Conservation (phyloP, 2,113 vertebrate genomes). For the Crotalus helleri region DNA sequence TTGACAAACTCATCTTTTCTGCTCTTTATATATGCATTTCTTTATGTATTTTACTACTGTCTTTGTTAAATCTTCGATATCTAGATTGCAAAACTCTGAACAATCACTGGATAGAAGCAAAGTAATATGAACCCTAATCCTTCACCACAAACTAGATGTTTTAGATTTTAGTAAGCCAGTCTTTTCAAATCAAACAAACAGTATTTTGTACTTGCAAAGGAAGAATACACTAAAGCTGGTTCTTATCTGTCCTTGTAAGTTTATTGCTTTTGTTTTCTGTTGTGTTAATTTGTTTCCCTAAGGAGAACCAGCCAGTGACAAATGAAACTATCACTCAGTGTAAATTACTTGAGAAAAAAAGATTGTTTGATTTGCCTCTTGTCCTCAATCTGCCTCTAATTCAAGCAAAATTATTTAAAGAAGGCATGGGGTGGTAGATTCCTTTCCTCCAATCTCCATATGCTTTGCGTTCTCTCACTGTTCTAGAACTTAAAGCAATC, state of each 20-base stretch:
- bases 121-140: too few species aligned
- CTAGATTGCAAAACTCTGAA: too few species aligned
- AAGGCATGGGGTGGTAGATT: constrained; percentile 26
- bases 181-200: neutral
- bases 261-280: neutral
- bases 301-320: constrained; percentile 6
- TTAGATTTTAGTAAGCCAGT: too few species aligned
- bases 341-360: constrained; percentile 44
- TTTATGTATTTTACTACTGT: too few species aligned
- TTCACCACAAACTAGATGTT: too few species aligned
- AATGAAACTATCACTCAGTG: constrained; percentile 11
- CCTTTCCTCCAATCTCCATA: neutral
- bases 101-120: too few species aligned
- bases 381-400: constrained; percentile 24
- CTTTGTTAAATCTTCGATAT: too few species aligned
- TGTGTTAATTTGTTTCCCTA: neutral
- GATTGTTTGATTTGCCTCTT: constrained; percentile 33
- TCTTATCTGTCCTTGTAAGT: neutral
- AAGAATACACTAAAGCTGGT: neutral
- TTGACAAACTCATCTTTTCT: too few species aligned
- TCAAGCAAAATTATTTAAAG: constrained; percentile 40
- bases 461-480: neutral
- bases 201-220: constrained; percentile 2
- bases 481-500: neutral
- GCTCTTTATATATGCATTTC: too few species aligned